Conservation (phyloP, 2,888 invertebrate species). For the Apamea crenata region DNA sequence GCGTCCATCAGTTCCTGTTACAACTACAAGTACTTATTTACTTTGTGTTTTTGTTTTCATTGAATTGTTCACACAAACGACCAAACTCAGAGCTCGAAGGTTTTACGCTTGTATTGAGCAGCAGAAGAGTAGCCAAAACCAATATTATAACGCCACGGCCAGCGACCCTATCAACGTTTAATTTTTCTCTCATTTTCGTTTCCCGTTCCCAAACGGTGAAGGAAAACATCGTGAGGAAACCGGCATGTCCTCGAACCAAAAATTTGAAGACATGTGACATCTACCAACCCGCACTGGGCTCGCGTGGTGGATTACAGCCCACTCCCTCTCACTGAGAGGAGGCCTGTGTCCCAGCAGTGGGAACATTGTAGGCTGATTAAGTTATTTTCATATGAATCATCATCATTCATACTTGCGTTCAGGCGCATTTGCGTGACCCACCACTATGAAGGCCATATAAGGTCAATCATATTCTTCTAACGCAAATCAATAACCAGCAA, state of each 20-base stretch:
- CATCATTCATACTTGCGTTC: background rate
- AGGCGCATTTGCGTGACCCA: background rate
- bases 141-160: background rate
- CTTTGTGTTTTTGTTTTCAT: background rate
- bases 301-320: too few relatives aligned
- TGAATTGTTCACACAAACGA: background rate
- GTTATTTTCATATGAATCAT: too few relatives aligned
- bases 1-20: background rate
- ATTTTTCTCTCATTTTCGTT: background rate
- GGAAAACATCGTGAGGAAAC: too few relatives aligned
- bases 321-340: too few relatives aligned
- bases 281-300: too few relatives aligned
- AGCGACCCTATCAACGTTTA: background rate
- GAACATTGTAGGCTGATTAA: too few relatives aligned
- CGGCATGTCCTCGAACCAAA: too few relatives aligned
- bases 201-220: too few relatives aligned
- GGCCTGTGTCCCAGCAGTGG: too few relatives aligned
- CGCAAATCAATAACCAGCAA: conserved; percentile 26
- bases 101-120: background rate
- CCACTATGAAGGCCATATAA: background rate
- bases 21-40: background rate
- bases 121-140: background rate
- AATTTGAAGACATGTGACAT: too few relatives aligned
- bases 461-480: conserved; percentile 15
- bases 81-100: background rate